Percentiles rank a stretch among this genome's conserved stretches.
These are phyloP conservation scores for Agrotis segetum DNA, from an alignment of 2,888 invertebrate genomes.

Conservation along the genomic window DNA sequence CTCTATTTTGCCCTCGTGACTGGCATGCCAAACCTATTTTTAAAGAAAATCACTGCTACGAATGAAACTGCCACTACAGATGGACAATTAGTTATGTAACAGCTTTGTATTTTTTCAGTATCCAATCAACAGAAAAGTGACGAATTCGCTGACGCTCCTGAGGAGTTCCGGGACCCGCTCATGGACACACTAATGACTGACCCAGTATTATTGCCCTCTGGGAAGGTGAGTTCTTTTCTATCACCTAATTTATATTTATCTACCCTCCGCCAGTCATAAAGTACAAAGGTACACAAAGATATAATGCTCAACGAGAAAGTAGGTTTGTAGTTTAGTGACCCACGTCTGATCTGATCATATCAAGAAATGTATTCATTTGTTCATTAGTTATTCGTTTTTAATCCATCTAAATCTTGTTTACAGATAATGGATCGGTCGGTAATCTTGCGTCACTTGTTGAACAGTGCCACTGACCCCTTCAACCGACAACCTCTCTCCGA, in stretches of 20 bases:
- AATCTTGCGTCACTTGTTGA: slow-evolving; percentile 97
- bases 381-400: not conserved
- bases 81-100: not conserved
- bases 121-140: slow-evolving; percentile 97
- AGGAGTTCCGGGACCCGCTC: slow-evolving; percentile 98
- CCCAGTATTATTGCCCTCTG: slow-evolving; percentile 97
- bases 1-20: too few species aligned
- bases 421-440: slow-evolving; percentile 98
- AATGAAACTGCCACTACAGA: too few species aligned
- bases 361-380: too few species aligned
- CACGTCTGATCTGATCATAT: not conserved
- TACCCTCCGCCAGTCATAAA: too few species aligned
- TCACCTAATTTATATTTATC: not conserved
- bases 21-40: too few species aligned
- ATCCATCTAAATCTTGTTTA: slow-evolving; percentile 53
- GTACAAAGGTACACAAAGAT: not conserved
- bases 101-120: slow-evolving; percentile 78
- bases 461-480: slow-evolving; percentile 99
- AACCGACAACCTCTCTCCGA: slow-evolving; percentile 98
- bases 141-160: slow-evolving; percentile 98
- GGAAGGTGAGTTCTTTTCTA: slow-evolving; percentile 86
- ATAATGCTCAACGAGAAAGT: not conserved
- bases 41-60: too few species aligned
- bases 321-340: too few species aligned
- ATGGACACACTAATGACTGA: slow-evolving; percentile 99